Base-by-base conservation (phyloP, 1,140 invertebrate species). In the Calycopis cecrops region DNA sequence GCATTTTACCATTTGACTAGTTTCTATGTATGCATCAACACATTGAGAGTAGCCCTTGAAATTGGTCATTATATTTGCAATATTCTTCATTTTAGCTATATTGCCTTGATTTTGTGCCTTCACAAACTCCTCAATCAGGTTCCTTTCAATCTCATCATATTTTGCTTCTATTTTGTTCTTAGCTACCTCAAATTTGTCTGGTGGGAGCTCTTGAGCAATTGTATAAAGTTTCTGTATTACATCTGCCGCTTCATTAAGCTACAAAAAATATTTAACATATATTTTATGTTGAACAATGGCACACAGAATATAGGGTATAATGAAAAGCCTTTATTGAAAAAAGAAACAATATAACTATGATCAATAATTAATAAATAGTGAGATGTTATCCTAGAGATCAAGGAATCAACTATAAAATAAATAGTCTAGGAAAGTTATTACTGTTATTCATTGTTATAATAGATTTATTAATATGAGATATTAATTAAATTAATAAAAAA, bases 1-100 rank as follows among this genome's bases (percentile, higher is more conserved):
- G 21, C 12, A 40, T n/a, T 40, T 64, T 88, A 95, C 94, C 91
- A 94, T 93, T 90, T 99, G 97, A 82, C 96, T 97, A 73, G 98
- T 95, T 82, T 99, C 97, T 68, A 99, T 99, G 77, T 97, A 99
- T 0, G 97, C 96, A 90, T 99, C 95, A 57, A 99, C 92, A 86
- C 98, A 99, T 64, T 98, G 94, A 0, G 95, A 94, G 85, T 99
- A 99, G 2, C 97, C 95, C 84, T 98, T 99, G 76, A 99, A 99
- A 73, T 99, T 95, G 0, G 95, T 95, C 58, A 99, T 88, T 40
- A 98, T 95, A 21, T 91, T 91, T 0, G 98, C 97, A 57, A 99
- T 92, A 74, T 97, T 94, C 73, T 96, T 98, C 98, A 99, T 99
- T 72, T 94, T 92, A 12, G 90, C 88, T 59, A 93, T 92, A 79